Evolutionary conservation across 2,113 vertebrate species (phyloP).

Genomic region (Labeo rohita): DNA sequence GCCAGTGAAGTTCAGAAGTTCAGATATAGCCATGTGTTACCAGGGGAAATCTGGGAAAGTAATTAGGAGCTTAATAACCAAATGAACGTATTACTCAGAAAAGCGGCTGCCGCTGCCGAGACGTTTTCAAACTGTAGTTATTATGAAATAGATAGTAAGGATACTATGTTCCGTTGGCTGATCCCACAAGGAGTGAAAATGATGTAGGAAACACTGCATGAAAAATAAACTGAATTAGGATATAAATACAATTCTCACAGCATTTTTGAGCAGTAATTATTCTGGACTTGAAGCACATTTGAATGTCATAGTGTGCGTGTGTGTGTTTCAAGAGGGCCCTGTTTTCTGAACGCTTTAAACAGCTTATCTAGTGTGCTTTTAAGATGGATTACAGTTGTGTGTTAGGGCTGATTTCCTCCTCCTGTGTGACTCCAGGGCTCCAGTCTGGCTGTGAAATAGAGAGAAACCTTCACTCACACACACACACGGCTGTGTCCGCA

Average conservation of each 20-base stretch:
- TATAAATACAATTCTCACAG: background rate
- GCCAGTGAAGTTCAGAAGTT: slow-evolving; percentile 47
- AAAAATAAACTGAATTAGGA: background rate
- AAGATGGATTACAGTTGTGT: slow-evolving; percentile 44
- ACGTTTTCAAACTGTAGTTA: background rate
- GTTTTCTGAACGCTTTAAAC: slow-evolving; percentile 41
- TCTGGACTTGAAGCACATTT: slow-evolving; percentile 8
- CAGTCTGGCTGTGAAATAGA: slow-evolving; percentile 34
- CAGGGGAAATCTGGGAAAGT: slow-evolving; percentile 54
- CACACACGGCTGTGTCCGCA: background rate
- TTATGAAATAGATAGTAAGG: background rate
- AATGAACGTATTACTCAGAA: slow-evolving; percentile 26
- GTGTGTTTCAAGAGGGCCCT: slow-evolving; percentile 26
- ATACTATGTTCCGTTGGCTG: background rate
- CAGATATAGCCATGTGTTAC: slow-evolving; percentile 40
- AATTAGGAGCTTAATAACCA: slow-evolving; percentile 59
- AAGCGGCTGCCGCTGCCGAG: background rate
- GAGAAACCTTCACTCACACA: background rate
- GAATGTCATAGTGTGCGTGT: slow-evolving; percentile 24
- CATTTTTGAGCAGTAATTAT: background rate
- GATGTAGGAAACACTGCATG: background rate
- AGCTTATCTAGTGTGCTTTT: slow-evolving; percentile 45
- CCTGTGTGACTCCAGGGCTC: slow-evolving; percentile 30
- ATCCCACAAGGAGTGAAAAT: background rate
- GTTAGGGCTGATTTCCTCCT: background rate